These are phyloP conservation scores for Asarcornis scutulata DNA, from an alignment of 2,113 vertebrate species.

Conservation along the genomic window DNA sequence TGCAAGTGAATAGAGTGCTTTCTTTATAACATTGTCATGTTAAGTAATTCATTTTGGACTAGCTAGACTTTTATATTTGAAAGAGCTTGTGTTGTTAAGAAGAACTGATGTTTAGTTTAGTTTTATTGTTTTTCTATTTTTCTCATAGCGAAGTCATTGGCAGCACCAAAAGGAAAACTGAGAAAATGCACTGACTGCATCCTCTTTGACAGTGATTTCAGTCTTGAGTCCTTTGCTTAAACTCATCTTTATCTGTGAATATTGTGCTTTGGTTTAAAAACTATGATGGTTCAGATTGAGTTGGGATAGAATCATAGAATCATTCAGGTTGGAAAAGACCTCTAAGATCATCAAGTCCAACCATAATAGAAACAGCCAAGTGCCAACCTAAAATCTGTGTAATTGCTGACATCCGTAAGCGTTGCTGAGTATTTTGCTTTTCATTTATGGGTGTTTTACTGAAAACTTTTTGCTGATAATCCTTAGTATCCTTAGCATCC, in stretches of 20 bases:
- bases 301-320: not conserved
- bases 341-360: too few species aligned
- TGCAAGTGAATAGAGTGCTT: not conserved
- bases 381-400: not conserved
- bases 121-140: not conserved
- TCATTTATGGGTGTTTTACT: not conserved
- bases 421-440: not conserved
- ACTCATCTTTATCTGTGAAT: not conserved
- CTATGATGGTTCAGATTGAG: not conserved
- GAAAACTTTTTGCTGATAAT: not conserved
- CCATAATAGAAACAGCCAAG: not conserved
- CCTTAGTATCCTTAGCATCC: not conserved
- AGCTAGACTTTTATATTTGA: not conserved
- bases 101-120: not conserved
- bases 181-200: not conserved
- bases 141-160: not conserved
- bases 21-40: not conserved
- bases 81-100: not conserved
- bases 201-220: not conserved
- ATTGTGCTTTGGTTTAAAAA: not conserved
- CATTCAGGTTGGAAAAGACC: too few species aligned
- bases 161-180: not conserved
- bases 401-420: not conserved
- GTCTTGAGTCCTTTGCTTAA: not conserved
- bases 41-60: not conserved